These are phyloP conservation scores for Aselliscus stoliczkanus DNA, from an alignment of 2,797 vertebrate genomes.

Conservation along the genomic window DNA sequence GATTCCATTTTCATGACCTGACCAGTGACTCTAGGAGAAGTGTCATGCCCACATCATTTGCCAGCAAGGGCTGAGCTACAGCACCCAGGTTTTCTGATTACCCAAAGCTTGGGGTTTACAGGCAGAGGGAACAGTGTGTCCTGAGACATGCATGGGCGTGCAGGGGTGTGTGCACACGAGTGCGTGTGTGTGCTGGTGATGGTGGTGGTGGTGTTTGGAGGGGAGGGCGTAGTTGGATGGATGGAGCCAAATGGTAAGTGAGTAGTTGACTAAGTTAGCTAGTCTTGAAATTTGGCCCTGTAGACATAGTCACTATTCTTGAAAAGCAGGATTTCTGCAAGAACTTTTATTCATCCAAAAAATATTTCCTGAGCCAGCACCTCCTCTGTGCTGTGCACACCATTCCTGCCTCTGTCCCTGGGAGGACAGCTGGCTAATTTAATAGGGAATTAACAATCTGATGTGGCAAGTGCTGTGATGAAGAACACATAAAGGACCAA, in stretches of 20 bases:
- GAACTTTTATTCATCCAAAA: neutral
- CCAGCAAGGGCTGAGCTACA: neutral
- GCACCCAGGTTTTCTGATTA: neutral
- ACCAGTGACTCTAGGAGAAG: neutral
- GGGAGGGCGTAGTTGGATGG: neutral
- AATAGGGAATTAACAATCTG: conserved; percentile 43
- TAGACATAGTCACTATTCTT: neutral
- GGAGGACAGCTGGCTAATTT: conserved; percentile 45
- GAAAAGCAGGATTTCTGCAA: conserved; percentile 36
- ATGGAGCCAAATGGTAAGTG: neutral
- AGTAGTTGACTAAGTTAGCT: neutral
- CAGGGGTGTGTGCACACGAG: too few relatives aligned
- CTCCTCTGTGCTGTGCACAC: neutral
- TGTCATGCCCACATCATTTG: neutral
- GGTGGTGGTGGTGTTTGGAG: neutral
- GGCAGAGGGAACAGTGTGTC: neutral
- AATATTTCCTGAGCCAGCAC: conserved; percentile 17
- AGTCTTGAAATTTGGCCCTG: conserved; percentile 3
- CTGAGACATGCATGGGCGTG: neutral
- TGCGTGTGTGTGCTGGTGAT: neutral
- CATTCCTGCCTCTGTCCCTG: neutral
- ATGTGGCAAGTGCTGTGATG: neutral
- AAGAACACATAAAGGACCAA: neutral
- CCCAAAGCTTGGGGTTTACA: neutral
- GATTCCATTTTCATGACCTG: neutral